Percentiles rank a stretch among this genome's conserved stretches.
Conservation (phyloP, 1,140 invertebrate genomes). For the Berghia stephanieae region DNA sequence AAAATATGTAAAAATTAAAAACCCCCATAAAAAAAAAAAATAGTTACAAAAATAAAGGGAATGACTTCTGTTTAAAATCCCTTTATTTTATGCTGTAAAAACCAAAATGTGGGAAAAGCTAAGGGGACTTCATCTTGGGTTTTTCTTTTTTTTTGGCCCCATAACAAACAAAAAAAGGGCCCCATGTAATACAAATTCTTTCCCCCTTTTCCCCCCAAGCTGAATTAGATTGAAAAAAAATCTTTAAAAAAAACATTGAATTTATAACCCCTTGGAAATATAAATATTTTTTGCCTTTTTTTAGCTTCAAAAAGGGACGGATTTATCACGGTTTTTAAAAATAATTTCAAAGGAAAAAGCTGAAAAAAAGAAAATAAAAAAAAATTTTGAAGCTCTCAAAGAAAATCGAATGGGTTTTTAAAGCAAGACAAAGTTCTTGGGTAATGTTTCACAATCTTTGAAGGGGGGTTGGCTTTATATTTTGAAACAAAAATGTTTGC, state of each 20-base stretch:
- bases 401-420: too few species aligned
- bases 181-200: not conserved
- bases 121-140: not conserved
- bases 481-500: too few species aligned
- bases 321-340: not conserved
- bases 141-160: constrained; percentile 26
- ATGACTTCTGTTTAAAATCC: constrained; percentile 9
- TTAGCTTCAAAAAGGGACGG: not conserved
- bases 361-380: too few species aligned
- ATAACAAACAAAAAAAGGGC: not conserved
- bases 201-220: not conserved
- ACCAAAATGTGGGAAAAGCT: constrained; percentile 24
- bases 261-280: not conserved
- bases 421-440: too few species aligned
- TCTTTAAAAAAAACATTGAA: not conserved
- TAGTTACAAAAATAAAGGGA: not conserved
- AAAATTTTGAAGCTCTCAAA: too few species aligned
- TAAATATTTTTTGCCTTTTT: not conserved
- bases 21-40: not conserved
- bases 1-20: not conserved
- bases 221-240: not conserved
- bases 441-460: too few species aligned
- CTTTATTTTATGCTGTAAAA: constrained; percentile 35
- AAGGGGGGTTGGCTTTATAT: too few species aligned
- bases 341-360: not conserved